Base-by-base conservation (phyloP, 2,113 vertebrate species). In the Corydoras maculifer region DNA sequence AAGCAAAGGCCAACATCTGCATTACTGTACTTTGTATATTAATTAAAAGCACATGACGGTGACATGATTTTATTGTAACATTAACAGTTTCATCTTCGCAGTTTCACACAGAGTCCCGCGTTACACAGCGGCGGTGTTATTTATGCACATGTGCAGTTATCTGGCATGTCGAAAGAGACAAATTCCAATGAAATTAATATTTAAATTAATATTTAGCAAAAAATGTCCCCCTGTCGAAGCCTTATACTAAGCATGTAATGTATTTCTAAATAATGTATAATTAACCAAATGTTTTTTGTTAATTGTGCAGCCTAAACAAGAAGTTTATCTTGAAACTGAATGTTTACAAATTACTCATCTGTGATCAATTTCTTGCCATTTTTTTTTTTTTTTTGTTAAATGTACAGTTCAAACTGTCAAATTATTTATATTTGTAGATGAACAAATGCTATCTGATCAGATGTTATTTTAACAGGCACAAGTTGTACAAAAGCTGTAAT, bases 391-490 rank as follows among this genome's bases (percentile, higher is more conserved):
- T 77, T 62, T 74, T 76, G 62, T 77, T 62, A 73, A 64, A 79
- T 85, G 82, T 85, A 86, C 80, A 85, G 77, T 72, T 77, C 76
- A 80, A 74, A 80, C 75, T 81, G 77, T 84, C 75, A 79, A 70
- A 77, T 74, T 78, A 77, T 86, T 80, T 82, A 84, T 85, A 77
- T 72, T 60, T 88, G 74, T 83, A 80, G 77, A 85, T 82, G 78
- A 72, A 58, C 68, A 77, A 65, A 72, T 62, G 35, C 59, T 69
- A 62, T 70, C 58, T 71, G 61, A 77, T 72, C 70, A 68, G 49
- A 68, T 77, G 12, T 58, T 64, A 65, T 78, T 75, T 76, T 57
- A 78, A 73, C 76, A 72, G 77, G 72, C 73, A 62, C 48, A 9
- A 61, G 70, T 69, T 79, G 68, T 84, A 69, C 75, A 80, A 57